Evolutionary conservation across 2,113 vertebrate species (phyloP).

Genomic region (Poeciliopsis retropinna): DNA sequence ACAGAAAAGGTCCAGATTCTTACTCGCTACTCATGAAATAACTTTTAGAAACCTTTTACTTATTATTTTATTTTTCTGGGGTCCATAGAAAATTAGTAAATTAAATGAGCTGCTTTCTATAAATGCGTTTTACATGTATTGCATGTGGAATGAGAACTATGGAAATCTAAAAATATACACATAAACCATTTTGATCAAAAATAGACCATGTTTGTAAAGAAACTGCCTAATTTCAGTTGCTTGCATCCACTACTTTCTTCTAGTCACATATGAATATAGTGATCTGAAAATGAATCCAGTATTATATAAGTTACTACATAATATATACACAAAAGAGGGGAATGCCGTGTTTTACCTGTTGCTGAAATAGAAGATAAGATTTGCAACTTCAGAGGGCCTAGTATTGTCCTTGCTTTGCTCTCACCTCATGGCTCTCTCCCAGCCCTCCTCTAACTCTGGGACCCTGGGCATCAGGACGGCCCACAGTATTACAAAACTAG

Average conservation of each 20-base stretch:
- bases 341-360: constrained; percentile 62
- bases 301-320: constrained; percentile 37
- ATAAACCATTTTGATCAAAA: neutral
- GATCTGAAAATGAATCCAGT: too few relatives aligned
- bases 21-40: too few relatives aligned
- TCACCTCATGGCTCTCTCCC: constrained; percentile 56
- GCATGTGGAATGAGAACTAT: too few relatives aligned
- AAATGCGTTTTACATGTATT: too few relatives aligned
- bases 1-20: too few relatives aligned
- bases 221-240: neutral
- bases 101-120: too few relatives aligned
- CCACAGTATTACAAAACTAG: constrained; percentile 70
- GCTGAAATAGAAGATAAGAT: constrained; percentile 61
- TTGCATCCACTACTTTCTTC: constrained; percentile 42
- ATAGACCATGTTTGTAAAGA: neutral
- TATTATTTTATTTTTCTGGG: too few relatives aligned
- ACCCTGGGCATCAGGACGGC: constrained; percentile 51
- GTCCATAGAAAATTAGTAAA: too few relatives aligned
- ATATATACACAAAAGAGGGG: constrained; percentile 51
- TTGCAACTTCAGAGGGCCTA: constrained; percentile 62
- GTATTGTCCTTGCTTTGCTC: constrained; percentile 62
- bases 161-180: too few relatives aligned
- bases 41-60: neutral
- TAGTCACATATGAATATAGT: constrained; percentile 10
- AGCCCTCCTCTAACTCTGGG: constrained; percentile 52